Base-by-base conservation (phyloP, 2,888 invertebrate species). In the Imbricaverruca yamaguchii region DNA sequence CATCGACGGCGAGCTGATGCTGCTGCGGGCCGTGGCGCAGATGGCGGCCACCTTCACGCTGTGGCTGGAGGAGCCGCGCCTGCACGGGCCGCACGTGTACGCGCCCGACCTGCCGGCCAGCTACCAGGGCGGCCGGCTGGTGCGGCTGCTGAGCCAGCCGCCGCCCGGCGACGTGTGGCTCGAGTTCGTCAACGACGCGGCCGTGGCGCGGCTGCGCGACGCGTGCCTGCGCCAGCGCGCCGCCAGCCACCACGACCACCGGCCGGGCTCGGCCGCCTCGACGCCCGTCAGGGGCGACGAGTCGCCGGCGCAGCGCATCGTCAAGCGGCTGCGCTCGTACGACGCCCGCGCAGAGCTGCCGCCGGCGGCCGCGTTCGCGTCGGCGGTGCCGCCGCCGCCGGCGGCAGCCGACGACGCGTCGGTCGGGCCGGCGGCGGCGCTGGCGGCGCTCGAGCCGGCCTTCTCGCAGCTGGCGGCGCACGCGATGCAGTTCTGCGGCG, bases 61-160 rank as follows among this genome's bases (percentile, higher is more conserved):
- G 25, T 95, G 95, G 95, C 87, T 94, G 81, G 93, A 94, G 86
- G 94, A 94, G 85, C 91, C 92, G 0, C 88, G 91, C 82, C 88
- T 94, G 4, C 93, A 93, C 86, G 92, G 92, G 85, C 88, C 90
- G 1, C 90, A 90, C 80, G 86, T 93, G 39, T 91, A 91, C 86
- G 87, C 92, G 80, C 91, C 91, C 61, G 90, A 92, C 63, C 87
- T 94, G 69, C 93, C 94, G 13, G 91, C 92, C 0, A 92, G 93
- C 85, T 94, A 93, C 85, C 91, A 92, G 87, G 89, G 92, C 11
- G 89, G 90, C 81, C 90, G 91, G 84, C 87, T 94, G 79, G 86
- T 90, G 2, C 87, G 89, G 61, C 89, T 94, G 65, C 89, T 93
- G 23, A 1, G 57, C 23, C 21, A 78, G 56, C 23, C n/a, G 56